Evolutionary conservation across 1,140 invertebrate species (phyloP), one percentile per base, ranked within the genome.

Genomic region (Cydia pomonella): DNA sequence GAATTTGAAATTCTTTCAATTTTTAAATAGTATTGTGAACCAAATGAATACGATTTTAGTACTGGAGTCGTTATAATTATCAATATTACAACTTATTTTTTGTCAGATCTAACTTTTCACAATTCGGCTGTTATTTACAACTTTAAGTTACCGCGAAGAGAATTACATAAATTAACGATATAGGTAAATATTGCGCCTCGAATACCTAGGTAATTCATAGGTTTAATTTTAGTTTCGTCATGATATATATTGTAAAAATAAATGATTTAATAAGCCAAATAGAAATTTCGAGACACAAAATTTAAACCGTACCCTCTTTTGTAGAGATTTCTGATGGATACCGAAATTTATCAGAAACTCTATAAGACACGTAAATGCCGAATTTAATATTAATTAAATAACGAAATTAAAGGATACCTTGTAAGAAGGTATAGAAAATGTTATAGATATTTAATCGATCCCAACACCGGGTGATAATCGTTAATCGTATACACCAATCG

Each of bases 21-120:
- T 23, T 27, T 27, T 12, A 12, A 50, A n/a, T 50, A 50, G 6
- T 50, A 53, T 59, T 23, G 4, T 64, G 3, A 10, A n/a, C 6
- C 25, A 29, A 64, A 64, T 64, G n/a, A 9, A 64, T 64, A 16
- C 33, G 4, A 64, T 64, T 64, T 16, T 6, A 64, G 27, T 64
- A 64, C 27, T 64, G 63, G 63, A 64, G 63, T 29, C 63, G 27
- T 64, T 10, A 29, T 64, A 59, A 59, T 59, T 59, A 59, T 59
- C 53, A 23, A 59, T 23, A 50, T 50, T 59, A 59, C 18, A 59
- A 59, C 53, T 12, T 23, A n/a, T n/a, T 50, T 50, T 7, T n/a
- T 10, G n/a, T 12, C 53, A 59, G 9, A 59, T 59, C n/a, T 23
- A 59, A 59, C 41, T 44, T 44, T 44, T 12, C 41, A 44, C 41